Conservation (phyloP, 2,113 vertebrate genomes). For the Labeo rohita region DNA sequence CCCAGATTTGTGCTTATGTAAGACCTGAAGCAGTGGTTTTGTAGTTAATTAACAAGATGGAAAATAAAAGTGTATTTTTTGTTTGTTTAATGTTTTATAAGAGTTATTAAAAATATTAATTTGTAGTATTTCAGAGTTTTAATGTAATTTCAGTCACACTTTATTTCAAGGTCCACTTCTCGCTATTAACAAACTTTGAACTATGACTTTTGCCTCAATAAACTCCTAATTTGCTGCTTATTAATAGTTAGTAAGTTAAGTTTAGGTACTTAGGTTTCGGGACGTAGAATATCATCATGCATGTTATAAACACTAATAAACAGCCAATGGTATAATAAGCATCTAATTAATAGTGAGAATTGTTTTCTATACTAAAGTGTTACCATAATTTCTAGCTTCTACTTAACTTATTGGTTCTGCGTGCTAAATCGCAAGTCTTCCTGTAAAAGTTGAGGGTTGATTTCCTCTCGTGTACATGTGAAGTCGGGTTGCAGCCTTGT, state of each 20-base stretch:
- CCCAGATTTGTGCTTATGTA: background rate
- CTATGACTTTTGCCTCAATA: no score
- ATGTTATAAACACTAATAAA: no score
- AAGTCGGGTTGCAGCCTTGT: conserved; percentile 13
- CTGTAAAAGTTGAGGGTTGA: background rate
- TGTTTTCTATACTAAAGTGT: no score
- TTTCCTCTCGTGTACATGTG: conserved; percentile 41
- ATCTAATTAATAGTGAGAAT: no score
- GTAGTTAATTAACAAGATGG: background rate
- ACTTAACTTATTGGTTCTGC: background rate
- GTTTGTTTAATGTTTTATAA: background rate
- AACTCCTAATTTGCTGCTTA: no score
- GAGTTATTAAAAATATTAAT: background rate
- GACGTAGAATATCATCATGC: no score
- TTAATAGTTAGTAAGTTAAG: no score
- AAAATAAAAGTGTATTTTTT: background rate
- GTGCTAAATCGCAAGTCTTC: background rate
- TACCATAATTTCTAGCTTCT: background rate
- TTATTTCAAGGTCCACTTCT: no score
- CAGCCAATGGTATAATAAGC: no score
- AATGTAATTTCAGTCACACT: background rate
- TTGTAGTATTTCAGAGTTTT: background rate
- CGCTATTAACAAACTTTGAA: no score
- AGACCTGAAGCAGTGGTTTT: background rate
- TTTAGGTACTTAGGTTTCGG: no score